Evolutionary conservation across 2,888 invertebrate genomes (phyloP), one percentile per base, ranked within the genome.

Genomic region (Clunio marinus): DNA sequence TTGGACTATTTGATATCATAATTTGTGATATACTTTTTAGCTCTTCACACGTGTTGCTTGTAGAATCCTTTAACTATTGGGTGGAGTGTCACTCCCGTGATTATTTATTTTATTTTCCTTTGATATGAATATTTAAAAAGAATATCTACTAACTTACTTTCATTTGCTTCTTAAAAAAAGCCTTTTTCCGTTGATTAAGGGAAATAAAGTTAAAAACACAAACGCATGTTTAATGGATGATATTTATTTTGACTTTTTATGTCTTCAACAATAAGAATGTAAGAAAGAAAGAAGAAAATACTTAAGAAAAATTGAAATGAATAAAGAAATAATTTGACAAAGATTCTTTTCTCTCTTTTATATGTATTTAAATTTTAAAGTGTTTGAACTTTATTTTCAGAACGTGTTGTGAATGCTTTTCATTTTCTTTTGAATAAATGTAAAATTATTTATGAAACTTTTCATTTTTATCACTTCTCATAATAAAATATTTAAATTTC

Each of bases 1-100:
- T 81, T 94, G 74, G 93, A 93, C 77, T 85, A 87, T 76, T 82
- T 93, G 73, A 88, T 92, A 75, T 86, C 88, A 75, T 91, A 89
- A 81, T 73, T 32, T 57, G 51, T 51, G 22, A 51, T 22, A 22
- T 17, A 22, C 51, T 51, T 32, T 32, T 5, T 13, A 32, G 13
- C 35, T 32, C 35, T 32, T 32, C 13, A 8, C 7, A 32, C 13
- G 35, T 32, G 5, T 32, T 51, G 5, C 22, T 13, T 41, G 7
- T 17, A 51, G 10, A n/a, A n/a, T 41, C 51, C 2, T 22, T 17
- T 22, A 10, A 5, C 5, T 10, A 22, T 51, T 8, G 51, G 13
- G 51, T 22, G n/a, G 15, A 13, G 41, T 51, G 22, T 2, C 17
- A 2, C 22, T 13, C 17, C 2, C 51, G 51, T 22, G 17, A 4